Evolutionary conservation across 2,113 vertebrate species (phyloP).

Genomic region (Percopsis transmontana): DNA sequence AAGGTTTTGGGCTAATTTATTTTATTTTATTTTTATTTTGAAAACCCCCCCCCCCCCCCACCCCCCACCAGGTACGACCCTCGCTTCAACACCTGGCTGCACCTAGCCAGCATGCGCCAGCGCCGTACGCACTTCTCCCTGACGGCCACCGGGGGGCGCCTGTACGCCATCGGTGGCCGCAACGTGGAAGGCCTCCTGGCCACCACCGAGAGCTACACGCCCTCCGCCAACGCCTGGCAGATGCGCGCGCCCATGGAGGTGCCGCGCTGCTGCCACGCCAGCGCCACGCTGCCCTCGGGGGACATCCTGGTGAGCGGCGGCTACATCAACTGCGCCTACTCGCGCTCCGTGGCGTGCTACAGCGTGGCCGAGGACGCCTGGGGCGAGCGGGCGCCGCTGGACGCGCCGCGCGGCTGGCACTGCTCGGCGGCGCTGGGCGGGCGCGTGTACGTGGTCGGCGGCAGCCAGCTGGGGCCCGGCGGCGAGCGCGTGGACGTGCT

Average conservation of each 20-base stretch:
- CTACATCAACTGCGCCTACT: conserved; percentile 84
- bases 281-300: conserved; percentile 71
- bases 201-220: conserved; percentile 82
- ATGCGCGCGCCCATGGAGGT: conserved; percentile 78
- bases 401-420: conserved; percentile 84
- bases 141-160: conserved; percentile 76
- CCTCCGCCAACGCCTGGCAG: conserved; percentile 83
- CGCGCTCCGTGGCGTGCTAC: conserved; percentile 78
- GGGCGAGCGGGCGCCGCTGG: conserved; percentile 72
- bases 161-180: conserved; percentile 81
- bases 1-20: too few relatives aligned
- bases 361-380: conserved; percentile 72
- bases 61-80: conserved; percentile 78
- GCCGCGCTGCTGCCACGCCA: conserved; percentile 84
- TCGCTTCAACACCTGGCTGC: conserved; percentile 86
- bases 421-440: conserved; percentile 68
- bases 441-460: conserved; percentile 80
- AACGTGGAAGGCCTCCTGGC: conserved; percentile 78
- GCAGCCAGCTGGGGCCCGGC: conserved; percentile 81
- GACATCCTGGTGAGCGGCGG: conserved; percentile 82
- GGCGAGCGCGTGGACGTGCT: conserved; percentile 82
- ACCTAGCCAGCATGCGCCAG: conserved; percentile 84
- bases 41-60: not conserved
- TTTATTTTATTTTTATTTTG: too few relatives aligned
- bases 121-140: conserved; percentile 85